Evolutionary conservation across 2,888 invertebrate species (phyloP).

Genomic region (Tinea trinotella): DNA sequence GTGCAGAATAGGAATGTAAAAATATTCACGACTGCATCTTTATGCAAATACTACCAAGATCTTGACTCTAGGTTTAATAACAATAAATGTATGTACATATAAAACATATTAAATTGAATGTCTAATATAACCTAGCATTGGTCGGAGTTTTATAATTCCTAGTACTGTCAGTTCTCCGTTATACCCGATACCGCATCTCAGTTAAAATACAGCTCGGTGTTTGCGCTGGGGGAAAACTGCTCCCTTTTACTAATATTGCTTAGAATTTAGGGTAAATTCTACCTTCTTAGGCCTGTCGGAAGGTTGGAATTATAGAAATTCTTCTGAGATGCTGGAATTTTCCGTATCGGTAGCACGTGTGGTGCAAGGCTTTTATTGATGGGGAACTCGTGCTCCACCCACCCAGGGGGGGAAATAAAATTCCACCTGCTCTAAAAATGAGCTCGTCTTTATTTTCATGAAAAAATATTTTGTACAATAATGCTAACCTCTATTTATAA

Average conservation of each 20-base stretch:
- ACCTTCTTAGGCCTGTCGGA: not conserved
- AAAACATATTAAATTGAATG: not conserved
- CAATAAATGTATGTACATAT: not conserved
- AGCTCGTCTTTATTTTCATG: constrained; percentile 44
- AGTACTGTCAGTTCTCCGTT: not conserved
- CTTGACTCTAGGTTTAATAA: too few species aligned
- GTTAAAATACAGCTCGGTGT: constrained; percentile 50
- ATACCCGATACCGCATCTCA: constrained; percentile 5
- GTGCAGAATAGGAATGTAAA: too few species aligned
- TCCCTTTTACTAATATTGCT: constrained; percentile 42
- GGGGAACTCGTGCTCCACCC: constrained; percentile 44
- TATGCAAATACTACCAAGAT: too few species aligned
- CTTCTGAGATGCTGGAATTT: constrained; percentile 35
- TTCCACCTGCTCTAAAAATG: constrained; percentile 60
- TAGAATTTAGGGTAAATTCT: not conserved
- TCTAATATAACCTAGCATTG: too few species aligned
- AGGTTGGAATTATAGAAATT: constrained; percentile 13
- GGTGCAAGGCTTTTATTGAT: constrained; percentile 63
- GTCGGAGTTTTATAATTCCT: not conserved
- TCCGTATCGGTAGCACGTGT: constrained; percentile 62
- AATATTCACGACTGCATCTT: too few species aligned
- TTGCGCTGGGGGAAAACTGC: constrained; percentile 59
- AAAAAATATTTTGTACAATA: constrained; percentile 20
- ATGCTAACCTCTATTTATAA: not conserved
- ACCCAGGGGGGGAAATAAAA: constrained; percentile 46